Evolutionary conservation across 1,140 invertebrate genomes (phyloP).

Genomic region (Phenacoccus solenopsis): DNA sequence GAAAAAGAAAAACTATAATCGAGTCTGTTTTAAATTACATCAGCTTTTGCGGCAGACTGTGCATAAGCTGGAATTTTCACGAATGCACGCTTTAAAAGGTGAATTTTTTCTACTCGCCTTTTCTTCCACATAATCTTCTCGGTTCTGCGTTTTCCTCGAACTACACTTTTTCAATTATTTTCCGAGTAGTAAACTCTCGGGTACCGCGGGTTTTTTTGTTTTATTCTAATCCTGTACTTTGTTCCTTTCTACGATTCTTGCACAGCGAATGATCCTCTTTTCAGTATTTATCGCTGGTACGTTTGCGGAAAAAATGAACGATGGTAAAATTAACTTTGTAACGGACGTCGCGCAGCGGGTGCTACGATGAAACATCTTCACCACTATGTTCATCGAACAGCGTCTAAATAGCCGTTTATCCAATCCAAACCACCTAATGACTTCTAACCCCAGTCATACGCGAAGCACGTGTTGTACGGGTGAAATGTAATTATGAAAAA

Average conservation of each 20-base stretch:
- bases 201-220: neutral
- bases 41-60: neutral
- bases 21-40: constrained; percentile 16
- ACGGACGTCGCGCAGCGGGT: no score
- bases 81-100: neutral
- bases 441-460: neutral
- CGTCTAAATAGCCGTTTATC: neutral
- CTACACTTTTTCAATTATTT: neutral
- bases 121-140: neutral
- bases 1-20: constrained; percentile 8
- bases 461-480: neutral
- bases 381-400: neutral
- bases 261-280: no score
- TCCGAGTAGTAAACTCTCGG: neutral
- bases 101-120: neutral
- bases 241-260: no score
- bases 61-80: neutral
- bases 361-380: no score
- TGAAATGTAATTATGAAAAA: neutral
- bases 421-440: neutral
- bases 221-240: no score
- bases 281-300: no score
- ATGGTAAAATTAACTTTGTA: no score
- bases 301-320: no score
- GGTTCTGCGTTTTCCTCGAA: neutral